Percentiles rank a stretch among this genome's conserved stretches.
Conservation (phyloP, 1,140 invertebrate genomes). For the Euura lappo region DNA sequence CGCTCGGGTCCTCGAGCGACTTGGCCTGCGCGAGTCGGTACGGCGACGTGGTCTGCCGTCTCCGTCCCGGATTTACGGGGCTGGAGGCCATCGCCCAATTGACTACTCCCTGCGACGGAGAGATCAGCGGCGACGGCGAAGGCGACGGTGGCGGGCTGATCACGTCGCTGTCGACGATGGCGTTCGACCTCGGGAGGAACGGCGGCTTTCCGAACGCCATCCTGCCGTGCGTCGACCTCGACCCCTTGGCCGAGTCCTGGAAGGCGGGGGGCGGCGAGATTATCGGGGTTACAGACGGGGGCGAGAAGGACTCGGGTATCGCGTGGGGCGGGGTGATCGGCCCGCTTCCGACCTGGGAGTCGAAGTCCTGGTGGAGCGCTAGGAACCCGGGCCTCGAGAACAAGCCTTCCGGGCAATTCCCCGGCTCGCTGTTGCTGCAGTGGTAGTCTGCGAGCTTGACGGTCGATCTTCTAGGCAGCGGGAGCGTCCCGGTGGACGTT, state of each 20-base stretch:
- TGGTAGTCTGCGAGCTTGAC: slow-evolving; percentile 66
- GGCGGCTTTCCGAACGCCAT: slow-evolving; percentile 56
- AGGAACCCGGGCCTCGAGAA: slow-evolving; percentile 54
- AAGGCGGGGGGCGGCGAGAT: slow-evolving; percentile 69
- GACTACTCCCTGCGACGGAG: slow-evolving; percentile 39
- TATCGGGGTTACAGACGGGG: slow-evolving; percentile 65
- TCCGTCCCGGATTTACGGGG: slow-evolving; percentile 22
- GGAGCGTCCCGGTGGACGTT: slow-evolving; percentile 43
- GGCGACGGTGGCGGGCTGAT: slow-evolving; percentile 62
- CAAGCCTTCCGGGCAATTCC: slow-evolving; percentile 48
- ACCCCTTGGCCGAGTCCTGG: slow-evolving; percentile 58
- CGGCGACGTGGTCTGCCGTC: slow-evolving; percentile 35
- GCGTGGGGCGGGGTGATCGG: slow-evolving; percentile 55
- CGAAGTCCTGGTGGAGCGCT: slow-evolving; percentile 46
- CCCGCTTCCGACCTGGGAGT: slow-evolving; percentile 50
- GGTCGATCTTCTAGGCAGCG: slow-evolving; percentile 49
- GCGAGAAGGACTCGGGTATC: slow-evolving; percentile 60
- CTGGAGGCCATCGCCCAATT: slow-evolving; percentile 28
- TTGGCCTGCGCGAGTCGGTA: slow-evolving; percentile 62
- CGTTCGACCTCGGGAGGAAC: slow-evolving; percentile 64
- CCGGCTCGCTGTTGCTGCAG: slow-evolving; percentile 63
- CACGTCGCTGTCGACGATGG: slow-evolving; percentile 63
- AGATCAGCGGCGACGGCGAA: slow-evolving; percentile 42
- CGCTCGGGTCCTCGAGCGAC: slow-evolving; percentile 63
- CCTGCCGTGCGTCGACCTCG: slow-evolving; percentile 33